Evolutionary conservation across 2,797 vertebrate species (phyloP), one percentile per base, ranked within the genome.

Genomic region (Nyctibius grandis): DNA sequence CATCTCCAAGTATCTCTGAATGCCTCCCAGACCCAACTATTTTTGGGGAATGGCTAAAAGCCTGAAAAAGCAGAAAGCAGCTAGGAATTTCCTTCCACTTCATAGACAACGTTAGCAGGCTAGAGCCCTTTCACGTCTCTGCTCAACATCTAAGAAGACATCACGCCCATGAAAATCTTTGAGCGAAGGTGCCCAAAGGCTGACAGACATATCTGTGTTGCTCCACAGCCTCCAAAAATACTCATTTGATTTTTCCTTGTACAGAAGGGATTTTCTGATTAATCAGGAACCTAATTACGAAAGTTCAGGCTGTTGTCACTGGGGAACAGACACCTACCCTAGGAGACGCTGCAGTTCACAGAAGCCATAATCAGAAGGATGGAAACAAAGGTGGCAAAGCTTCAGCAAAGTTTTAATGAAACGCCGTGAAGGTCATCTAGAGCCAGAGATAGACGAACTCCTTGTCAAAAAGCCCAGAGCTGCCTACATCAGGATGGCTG

Each of bases 211-310:
- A 72, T 40, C 47, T 44, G 11, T 28, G 14, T 57, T 79, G 28
- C 51, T 91, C 56, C 0, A 0, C 76, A 65, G 51, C n/a, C 69
- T 85, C 57, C 0, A 0, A 65, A 89, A 83, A 21, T 5, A 68
- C 44, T 36, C 23, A 45, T 14, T 56, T 44, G 34, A 2, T 83
- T 84, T n/a, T 88, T 85, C n/a, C 54, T 75, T 16, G 15, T 16
- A 36, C 7, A 15, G 38, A 80, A 80, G 31, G 78, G 82, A 90
- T 96, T 92, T 92, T 94, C 88, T 93, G 93, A 91, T 88, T 92
- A 88, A 90, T 94, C 73, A 33, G 28, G 73, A 95, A 67, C 88
- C 61, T 90, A 65, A 95, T 94, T 91, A 83, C 3, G 21, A 65
- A 78, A 88, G 83, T 91, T 85, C 73, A 78, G 57, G 50, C 57